Base-by-base conservation (phyloP, 2,888 invertebrate genomes). In the Temnothorax rugatulus region DNA sequence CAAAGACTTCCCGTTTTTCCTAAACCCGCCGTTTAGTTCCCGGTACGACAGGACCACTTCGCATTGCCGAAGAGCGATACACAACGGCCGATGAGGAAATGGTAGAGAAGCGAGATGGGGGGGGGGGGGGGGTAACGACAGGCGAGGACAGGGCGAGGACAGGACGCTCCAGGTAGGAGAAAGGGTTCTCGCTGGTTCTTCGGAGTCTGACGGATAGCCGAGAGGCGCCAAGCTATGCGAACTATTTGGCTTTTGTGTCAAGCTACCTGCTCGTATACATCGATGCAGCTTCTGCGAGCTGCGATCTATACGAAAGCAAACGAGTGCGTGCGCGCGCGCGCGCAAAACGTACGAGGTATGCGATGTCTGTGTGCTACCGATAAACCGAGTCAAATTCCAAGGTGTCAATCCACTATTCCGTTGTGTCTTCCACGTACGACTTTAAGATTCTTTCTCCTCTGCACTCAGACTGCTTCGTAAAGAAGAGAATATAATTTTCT, bases 1-100 rank as follows among this genome's bases (percentile, higher is more conserved):
- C 93, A 91, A 92, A 91, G 93, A 92, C 91, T 92, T 92, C 91
- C 91, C 93, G 93, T 93, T 94, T 94, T 94, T 94, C 93, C 94
- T 91, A 92, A 93, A 92, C 92, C 89, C 90, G 91, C 88, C 88
- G 88, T 89, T 89, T 90, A 90, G 91, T 93, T 93, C 94, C 89
- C 89, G 91, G 94, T 93, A 94, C 88, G 90, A 84, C 89, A 90
- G 90, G 89, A 89, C 90, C 91, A 91, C 91, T 91, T 88, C 85
- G 82, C 88, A 82, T 86, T 86, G 84, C 69, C 82, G 81, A 75
- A 64, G 84, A 86, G 82, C 88, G 87, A 84, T 87, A 84, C 82
- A 87, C 82, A 84, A 87, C 85, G 86, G 69, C 47, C 63, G 88
- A 88, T 77, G 84, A 85, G 73, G 83, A 86, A 84, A 82, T 85